A percentile compares a stretch with the other conserved stretches of the same genome.
phyloP scores from a whole-genome alignment of 2,113 vertebrate genomes.

The Camelus dromedarius region DNA sequence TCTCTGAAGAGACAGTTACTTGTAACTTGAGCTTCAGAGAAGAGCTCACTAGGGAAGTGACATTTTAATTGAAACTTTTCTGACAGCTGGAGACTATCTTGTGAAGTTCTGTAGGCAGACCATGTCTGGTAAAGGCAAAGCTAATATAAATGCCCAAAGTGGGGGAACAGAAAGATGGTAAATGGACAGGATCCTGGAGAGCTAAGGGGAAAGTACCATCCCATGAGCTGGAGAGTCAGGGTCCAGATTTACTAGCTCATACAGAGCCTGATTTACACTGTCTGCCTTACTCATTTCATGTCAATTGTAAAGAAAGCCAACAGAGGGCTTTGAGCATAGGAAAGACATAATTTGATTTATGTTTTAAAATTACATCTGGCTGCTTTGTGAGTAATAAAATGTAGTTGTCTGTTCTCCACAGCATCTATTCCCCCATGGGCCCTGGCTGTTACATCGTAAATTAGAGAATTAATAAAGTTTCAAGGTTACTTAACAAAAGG shows the following conservation, averaged over 20 bases:
- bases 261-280: background rate
- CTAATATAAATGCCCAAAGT: background rate
- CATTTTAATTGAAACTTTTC: background rate
- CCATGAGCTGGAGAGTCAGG: background rate
- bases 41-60: background rate
- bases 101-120: background rate
- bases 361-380: constrained; percentile 4
- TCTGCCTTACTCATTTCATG: background rate
- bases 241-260: background rate
- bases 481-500: background rate
- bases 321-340: background rate
- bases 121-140: background rate
- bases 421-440: background rate
- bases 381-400: background rate
- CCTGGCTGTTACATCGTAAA: background rate
- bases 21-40: background rate
- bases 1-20: background rate
- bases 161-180: background rate
- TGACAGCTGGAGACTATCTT: background rate
- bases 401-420: background rate
- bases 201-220: background rate
- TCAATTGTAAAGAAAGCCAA: background rate
- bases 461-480: background rate
- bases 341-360: background rate
- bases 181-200: background rate